phyloP scores from a whole-genome alignment of 2,797 vertebrate genomes.

The Cephalopachus bancanus region DNA sequence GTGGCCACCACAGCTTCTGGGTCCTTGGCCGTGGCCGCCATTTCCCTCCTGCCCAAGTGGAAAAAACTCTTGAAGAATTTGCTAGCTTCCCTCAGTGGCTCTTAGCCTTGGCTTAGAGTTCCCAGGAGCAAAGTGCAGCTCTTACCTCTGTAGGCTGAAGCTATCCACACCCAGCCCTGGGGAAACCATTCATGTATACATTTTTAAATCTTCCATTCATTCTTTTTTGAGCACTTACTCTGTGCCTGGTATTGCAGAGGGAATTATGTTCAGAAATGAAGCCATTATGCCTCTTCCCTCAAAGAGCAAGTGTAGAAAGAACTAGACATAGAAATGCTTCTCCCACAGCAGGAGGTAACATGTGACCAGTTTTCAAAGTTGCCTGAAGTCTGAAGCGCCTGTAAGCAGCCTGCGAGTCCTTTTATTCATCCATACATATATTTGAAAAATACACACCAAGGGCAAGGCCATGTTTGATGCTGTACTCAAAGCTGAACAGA shows the following conservation, averaged over 20 bases:
- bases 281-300: background rate
- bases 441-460: background rate
- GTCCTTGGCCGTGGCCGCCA: background rate
- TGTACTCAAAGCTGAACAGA: background rate
- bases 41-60: background rate
- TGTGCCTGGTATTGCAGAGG: background rate
- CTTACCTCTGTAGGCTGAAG: background rate
- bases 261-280: conserved; percentile 37
- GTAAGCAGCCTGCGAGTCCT: background rate
- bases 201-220: background rate
- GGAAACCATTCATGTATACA: background rate
- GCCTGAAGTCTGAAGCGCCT: background rate
- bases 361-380: background rate
- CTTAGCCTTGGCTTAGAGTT: background rate
- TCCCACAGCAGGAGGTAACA: background rate
- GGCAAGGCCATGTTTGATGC: background rate
- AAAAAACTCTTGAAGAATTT: background rate
- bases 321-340: background rate
- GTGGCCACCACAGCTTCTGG: background rate
- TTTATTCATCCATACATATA: background rate
- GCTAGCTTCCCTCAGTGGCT: background rate
- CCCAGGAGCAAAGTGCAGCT: background rate
- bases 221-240: background rate
- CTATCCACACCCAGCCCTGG: background rate
- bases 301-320: background rate